Conservation (phyloP, 2,797 vertebrate genomes). For the Enteromius thamalakanensis region DNA sequence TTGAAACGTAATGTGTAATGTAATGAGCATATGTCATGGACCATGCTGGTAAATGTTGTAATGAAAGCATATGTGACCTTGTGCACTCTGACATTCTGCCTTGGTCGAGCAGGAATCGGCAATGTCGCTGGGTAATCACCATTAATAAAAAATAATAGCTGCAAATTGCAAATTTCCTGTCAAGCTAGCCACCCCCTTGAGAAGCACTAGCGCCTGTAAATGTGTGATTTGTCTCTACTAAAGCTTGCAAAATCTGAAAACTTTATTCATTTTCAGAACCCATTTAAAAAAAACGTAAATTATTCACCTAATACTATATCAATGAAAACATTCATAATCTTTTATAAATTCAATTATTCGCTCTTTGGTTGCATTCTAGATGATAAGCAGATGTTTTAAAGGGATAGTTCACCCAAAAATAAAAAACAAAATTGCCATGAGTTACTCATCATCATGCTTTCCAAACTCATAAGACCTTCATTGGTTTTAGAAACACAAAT, state of each 20-base stretch:
- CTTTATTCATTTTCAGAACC: not conserved
- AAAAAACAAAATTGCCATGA: not conserved
- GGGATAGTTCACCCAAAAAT: not conserved
- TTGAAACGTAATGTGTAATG: constrained; percentile 2
- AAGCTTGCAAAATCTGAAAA: not conserved
- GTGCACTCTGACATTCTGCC: constrained; percentile 49
- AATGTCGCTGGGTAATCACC: constrained; percentile 52
- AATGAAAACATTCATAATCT: not conserved
- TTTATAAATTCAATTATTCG: not conserved
- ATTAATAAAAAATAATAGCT: constrained; percentile 63
- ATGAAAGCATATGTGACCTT: constrained; percentile 52
- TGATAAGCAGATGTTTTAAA: constrained; percentile 35
- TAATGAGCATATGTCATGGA: constrained; percentile 50
- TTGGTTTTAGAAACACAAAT: not conserved
- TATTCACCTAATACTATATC: not conserved
- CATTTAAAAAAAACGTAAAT: not conserved
- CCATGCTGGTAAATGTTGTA: constrained; percentile 38
- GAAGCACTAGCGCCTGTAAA: constrained; percentile 51
- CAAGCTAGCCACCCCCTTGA: constrained; percentile 40
- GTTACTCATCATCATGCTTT: not conserved
- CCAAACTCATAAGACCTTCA: not conserved
- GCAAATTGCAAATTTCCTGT: constrained; percentile 65
- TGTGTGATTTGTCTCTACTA: constrained; percentile 35
- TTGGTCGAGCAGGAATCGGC: constrained; percentile 47
- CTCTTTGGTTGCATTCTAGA: not conserved